Base-by-base conservation (phyloP, 2,113 vertebrate genomes). In the Pantherophis guttatus region DNA sequence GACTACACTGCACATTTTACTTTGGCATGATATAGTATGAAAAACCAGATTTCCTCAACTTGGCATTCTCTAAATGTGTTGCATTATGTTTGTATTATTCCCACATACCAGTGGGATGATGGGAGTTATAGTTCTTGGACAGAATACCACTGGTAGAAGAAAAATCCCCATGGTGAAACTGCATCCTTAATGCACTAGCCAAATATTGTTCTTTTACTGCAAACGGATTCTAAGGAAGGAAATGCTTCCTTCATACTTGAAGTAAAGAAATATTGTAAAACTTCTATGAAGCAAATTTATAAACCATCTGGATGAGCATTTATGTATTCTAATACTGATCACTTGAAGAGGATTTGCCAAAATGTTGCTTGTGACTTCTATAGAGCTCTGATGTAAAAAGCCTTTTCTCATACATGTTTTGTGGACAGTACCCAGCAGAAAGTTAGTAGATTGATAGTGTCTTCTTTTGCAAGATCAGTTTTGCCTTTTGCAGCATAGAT, bases 201-300 rank as follows among this genome's bases (percentile, higher is more conserved):
- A 94, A 53, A 89, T 94, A 92, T 87, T 52, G 29, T 62, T 1
- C 4, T 39, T 57, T 48, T 54, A 26, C 91, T 90, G 10, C 85
- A 92, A 19, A 70, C 92, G 94, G 75, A 21, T 92, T 96, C 94
- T 94, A 62, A 33, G 65, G n/a, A 75, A 75, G 65, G 23, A 29
- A 65, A 87, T 92, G 48, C 24, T 88, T 70, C 65, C 21, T 21
- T 26, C 65, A 29, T 33, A 75, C 29, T 75, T 92, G 53, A 92
- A 88, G 15, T 7, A 75, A 13, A 75, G 24, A 39, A 88, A 92
- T 88, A 52, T 15, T 95, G 95, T 95, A 88, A 96, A 94, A 52
- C 87, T 94, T 87, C 50, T 92, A 33, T 91, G 92, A 94, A 96
- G 17, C 62, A 95, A 94, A 95, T 87, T 87, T 33, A 92, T 87